A percentile compares a stretch with the other conserved stretches of the same genome.
These are phyloP conservation scores for Euphydryas editha DNA, from an alignment of 2,888 invertebrate species.

Conservation along the genomic window DNA sequence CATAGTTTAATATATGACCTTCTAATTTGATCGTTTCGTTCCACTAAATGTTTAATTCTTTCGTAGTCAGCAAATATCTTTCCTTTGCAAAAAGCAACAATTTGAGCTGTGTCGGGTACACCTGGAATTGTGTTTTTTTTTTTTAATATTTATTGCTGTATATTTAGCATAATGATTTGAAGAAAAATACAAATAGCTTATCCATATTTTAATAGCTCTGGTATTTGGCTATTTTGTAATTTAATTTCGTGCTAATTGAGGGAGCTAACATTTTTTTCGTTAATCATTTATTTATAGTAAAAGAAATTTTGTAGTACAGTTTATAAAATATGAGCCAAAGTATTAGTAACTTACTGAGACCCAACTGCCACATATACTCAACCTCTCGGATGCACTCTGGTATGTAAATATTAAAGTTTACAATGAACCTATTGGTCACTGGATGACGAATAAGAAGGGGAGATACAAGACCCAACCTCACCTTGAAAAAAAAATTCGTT, in stretches of 20 bases:
- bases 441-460: constrained; percentile 88
- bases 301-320: too few relatives aligned
- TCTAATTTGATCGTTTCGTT: constrained; percentile 85
- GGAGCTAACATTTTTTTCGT: too few relatives aligned
- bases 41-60: constrained; percentile 84
- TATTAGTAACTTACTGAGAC: constrained; percentile 78
- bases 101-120: constrained; percentile 90
- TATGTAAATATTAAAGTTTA: constrained; percentile 90
- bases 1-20: constrained; percentile 47
- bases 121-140: constrained; percentile 58
- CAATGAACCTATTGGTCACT: constrained; percentile 84
- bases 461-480: constrained; percentile 86
- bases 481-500: constrained; percentile 53
- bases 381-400: constrained; percentile 90
- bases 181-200: too few relatives aligned
- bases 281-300: background rate
- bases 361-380: constrained; percentile 91
- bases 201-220: background rate
- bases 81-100: constrained; percentile 88
- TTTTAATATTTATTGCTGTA: too few relatives aligned
- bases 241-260: too few relatives aligned
- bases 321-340: background rate
- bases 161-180: background rate
- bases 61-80: constrained; percentile 86
- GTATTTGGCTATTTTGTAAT: too few relatives aligned